Base-by-base conservation (phyloP, 2,113 vertebrate species). In the Calidris pygmaea region DNA sequence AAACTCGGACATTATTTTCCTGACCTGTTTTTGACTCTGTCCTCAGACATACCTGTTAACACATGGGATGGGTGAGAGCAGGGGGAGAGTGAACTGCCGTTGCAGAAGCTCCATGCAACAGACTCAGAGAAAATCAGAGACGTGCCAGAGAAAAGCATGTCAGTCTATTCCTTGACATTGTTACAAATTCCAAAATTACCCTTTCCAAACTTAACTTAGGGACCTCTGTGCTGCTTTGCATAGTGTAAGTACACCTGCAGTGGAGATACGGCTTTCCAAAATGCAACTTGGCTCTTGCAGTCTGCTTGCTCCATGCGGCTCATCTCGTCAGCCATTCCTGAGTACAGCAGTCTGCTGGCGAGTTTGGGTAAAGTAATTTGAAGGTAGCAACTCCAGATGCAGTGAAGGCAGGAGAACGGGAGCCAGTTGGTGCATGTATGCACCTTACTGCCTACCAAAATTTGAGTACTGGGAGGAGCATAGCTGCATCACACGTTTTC, bases 341-440 rank as follows among this genome's bases (percentile, higher is more conserved):
- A 0, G 12, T 27, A 37, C 2, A 1, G 6, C 12, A 8, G 6
- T 3, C 52, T 15, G 19, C 45, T 62, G 55, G 39, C 7, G 68
- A 7, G 23, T 58, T 77, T 71, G 66, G 39, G n/a, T 37, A 14
- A 58, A 74, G 59, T 18, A 66, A 73, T 19, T n/a, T 24, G 30
- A 58, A 80, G 21, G 55, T 7, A 62, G 23, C 59, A 58, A 15
- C 24, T 55, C 24, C 4, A n/a, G 58, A 37, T 34, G 37, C 43
- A 10, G 7, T 5, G 63, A 80, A 91, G 29, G 37, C 41, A 67
- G 55, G 24, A 66, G 60, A 87, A 29, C 0, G 10, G 22, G 50
- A 94, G 32, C 35, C 63, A 39, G 14, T 48, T 83, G 70, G 30
- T 80, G 16, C 68, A 15, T 17, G 27, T 48, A 55, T 70, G 3